Evolutionary conservation across 2,113 vertebrate genomes (phyloP).

Genomic region (Coracopsis vasa): DNA sequence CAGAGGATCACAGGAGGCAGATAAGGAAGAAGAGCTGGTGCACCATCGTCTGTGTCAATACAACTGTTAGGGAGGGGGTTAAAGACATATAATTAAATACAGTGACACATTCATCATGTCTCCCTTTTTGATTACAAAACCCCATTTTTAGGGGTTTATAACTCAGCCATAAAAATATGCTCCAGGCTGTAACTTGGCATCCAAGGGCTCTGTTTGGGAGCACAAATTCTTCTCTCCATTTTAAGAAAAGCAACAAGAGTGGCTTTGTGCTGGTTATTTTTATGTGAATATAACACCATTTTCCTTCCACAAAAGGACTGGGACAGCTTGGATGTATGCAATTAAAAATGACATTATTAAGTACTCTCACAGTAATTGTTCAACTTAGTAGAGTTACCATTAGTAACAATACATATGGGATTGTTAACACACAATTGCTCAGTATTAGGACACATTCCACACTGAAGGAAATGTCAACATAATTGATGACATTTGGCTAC

Average conservation of each 20-base stretch:
- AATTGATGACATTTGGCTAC: slow-evolving; percentile 62
- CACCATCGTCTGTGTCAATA: neutral
- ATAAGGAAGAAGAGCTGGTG: slow-evolving; percentile 12
- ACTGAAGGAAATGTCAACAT: slow-evolving; percentile 42
- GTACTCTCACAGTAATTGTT: neutral
- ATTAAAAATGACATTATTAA: slow-evolving; percentile 60
- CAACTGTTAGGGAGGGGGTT: neutral
- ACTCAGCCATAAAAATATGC: neutral
- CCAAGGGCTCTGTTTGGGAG: slow-evolving; percentile 34
- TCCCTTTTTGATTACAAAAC: slow-evolving; percentile 4
- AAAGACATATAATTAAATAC: slow-evolving; percentile 38
- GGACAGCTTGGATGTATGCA: slow-evolving; percentile 10
- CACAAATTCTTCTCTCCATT: slow-evolving; percentile 20
- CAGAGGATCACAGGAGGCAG: neutral
- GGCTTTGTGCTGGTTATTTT: slow-evolving; percentile 28
- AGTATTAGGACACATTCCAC: slow-evolving; percentile 40
- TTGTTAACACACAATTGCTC: slow-evolving; percentile 22
- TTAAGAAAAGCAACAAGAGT: slow-evolving; percentile 57
- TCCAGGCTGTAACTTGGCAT: slow-evolving; percentile 35
- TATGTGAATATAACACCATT: slow-evolving; percentile 7
- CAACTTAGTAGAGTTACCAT: neutral
- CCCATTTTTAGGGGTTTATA: neutral
- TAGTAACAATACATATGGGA: slow-evolving; percentile 36
- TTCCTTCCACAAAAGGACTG: slow-evolving; percentile 37
- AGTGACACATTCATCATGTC: neutral